These are phyloP conservation scores for Syngnathoides biaculeatus DNA, from an alignment of 2,113 vertebrate species.

Conservation along the genomic window DNA sequence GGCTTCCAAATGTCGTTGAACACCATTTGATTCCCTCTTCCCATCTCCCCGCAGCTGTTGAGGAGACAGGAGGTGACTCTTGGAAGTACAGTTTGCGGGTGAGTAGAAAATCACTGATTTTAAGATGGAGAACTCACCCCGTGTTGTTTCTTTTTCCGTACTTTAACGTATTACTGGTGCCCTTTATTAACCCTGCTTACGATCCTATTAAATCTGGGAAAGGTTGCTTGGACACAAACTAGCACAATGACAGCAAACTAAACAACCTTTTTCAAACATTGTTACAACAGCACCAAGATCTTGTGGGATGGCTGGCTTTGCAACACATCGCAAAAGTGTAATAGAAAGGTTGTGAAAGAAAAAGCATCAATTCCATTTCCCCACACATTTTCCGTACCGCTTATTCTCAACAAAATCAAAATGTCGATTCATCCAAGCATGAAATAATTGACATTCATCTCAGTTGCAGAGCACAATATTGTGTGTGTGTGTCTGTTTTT, in stretches of 20 bases:
- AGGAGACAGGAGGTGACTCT: constrained; percentile 96
- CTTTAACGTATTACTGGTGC: neutral
- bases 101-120: constrained; percentile 51
- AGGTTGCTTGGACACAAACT: neutral
- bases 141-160: neutral
- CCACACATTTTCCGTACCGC: too few species aligned
- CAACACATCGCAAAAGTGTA: neutral
- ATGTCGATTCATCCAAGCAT: too few species aligned
- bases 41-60: constrained; percentile 71
- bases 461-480: too few species aligned
- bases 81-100: constrained; percentile 98
- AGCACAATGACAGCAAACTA: neutral
- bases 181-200: neutral
- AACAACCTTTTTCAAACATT: neutral
- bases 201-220: constrained; percentile 1
- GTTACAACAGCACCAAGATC: neutral
- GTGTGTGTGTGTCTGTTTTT: too few species aligned
- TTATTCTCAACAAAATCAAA: too few species aligned
- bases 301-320: neutral
- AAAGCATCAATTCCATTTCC: too few species aligned
- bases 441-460: too few species aligned
- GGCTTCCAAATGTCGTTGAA: neutral
- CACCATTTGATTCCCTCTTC: neutral
- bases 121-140: neutral
- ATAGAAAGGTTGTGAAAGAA: neutral